Conservation (phyloP, 2,797 vertebrate species). For the Amblyopsis hoosieri region DNA sequence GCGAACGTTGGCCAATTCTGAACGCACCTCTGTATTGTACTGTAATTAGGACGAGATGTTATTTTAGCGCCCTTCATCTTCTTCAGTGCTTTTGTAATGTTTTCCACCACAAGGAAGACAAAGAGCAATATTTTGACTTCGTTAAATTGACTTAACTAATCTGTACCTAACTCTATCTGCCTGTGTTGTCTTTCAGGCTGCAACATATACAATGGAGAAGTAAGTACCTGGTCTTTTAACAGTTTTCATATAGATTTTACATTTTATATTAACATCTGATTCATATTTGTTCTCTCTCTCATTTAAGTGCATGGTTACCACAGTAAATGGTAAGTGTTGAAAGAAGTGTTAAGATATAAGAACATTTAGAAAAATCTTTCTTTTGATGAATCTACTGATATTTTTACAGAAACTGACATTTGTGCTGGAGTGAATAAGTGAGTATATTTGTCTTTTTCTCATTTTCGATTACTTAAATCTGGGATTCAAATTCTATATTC, state of each 20-base stretch:
- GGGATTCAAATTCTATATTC: background rate
- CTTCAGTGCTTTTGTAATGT: too few relatives aligned
- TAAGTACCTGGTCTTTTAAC: conserved; percentile 41
- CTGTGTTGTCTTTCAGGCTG: conserved; percentile 58
- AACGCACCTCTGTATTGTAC: too few relatives aligned
- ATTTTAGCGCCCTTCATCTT: too few relatives aligned
- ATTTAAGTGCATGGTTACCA: conserved; percentile 55
- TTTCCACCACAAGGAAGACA: too few relatives aligned
- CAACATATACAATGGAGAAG: conserved; percentile 55
- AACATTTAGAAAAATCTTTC: background rate
- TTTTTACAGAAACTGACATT: conserved; percentile 51
- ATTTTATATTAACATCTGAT: background rate
- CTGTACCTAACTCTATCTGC: background rate
- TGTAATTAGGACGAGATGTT: too few relatives aligned
- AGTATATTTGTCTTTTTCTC: conserved; percentile 6
- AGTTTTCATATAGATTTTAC: background rate
- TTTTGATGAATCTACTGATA: background rate
- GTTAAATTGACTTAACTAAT: too few relatives aligned
- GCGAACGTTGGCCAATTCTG: too few relatives aligned
- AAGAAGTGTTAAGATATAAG: background rate
- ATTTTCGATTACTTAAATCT: background rate
- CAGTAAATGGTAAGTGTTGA: conserved; percentile 56
- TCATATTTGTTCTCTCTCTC: conserved; percentile 11
- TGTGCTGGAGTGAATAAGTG: conserved; percentile 70
- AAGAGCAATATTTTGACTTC: too few relatives aligned